Conservation (phyloP, 2,888 invertebrate species). For the Lamellibrachia satsuma region DNA sequence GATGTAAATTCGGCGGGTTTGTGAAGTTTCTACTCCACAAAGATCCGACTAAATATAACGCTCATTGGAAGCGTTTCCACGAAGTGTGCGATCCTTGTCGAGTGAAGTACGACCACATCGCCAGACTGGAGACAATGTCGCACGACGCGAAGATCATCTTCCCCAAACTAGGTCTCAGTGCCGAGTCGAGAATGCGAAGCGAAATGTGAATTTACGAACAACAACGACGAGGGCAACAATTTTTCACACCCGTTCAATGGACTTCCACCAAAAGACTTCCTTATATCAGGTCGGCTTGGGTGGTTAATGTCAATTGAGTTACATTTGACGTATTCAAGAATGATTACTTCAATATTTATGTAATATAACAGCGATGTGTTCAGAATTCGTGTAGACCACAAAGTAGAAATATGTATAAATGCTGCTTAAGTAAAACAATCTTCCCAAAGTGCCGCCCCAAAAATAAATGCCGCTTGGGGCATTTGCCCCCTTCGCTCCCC, state of each 20-base stretch:
- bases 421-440: too few relatives aligned
- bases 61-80: conserved; percentile 31
- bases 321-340: too few relatives aligned
- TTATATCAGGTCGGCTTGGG: too few relatives aligned
- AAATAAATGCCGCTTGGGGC: too few relatives aligned
- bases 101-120: conserved; percentile 33
- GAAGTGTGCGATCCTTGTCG: conserved; percentile 32
- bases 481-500: too few relatives aligned
- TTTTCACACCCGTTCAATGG: neutral
- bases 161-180: neutral
- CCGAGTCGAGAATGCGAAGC: neutral
- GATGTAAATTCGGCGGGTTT: conserved; percentile 31
- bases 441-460: too few relatives aligned
- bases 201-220: neutral
- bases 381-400: too few relatives aligned
- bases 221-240: neutral
- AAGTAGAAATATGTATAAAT: too few relatives aligned
- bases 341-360: too few relatives aligned
- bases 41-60: conserved; percentile 23
- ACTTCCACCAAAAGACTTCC: neutral
- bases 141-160: conserved; percentile 27
- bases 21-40: conserved; percentile 27
- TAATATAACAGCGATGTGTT: too few relatives aligned
- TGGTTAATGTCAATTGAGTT: too few relatives aligned
- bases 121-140: conserved; percentile 29